Evolutionary conservation across 2,113 vertebrate species (phyloP).

Genomic region (Morone saxatilis): DNA sequence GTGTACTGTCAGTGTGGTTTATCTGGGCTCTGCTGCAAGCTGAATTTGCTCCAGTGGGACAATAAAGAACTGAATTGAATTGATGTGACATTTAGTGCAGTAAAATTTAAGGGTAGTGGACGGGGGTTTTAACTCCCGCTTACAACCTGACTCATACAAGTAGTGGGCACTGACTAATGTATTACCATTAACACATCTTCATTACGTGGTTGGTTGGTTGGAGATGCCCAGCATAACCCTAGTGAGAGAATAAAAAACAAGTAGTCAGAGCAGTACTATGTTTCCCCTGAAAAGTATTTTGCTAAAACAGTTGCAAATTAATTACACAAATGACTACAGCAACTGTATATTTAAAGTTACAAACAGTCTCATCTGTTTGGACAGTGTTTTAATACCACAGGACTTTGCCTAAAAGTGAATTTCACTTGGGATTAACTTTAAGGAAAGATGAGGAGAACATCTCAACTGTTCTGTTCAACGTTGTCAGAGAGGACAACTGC

Average conservation of each 20-base stretch:
- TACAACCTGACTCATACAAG: neutral
- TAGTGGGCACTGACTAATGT: neutral
- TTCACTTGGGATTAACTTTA: neutral
- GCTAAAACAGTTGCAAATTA: neutral
- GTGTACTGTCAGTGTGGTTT: too few species aligned
- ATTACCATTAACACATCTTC: neutral
- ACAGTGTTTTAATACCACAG: neutral
- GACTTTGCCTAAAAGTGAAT: neutral
- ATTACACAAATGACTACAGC: neutral
- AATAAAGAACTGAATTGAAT: too few species aligned
- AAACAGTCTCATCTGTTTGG: neutral
- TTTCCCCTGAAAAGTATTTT: neutral
- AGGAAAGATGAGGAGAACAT: neutral
- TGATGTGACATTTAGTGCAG: neutral
- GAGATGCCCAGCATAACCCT: too few species aligned
- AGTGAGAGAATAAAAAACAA: neutral
- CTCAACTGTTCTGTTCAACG: neutral
- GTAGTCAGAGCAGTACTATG: neutral
- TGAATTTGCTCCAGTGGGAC: too few species aligned
- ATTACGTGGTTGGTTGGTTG: too few species aligned
- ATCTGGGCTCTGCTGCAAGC: too few species aligned
- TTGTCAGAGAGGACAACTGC: neutral
- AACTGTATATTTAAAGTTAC: neutral
- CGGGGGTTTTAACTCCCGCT: too few species aligned
- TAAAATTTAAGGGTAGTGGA: neutral